A percentile compares a stretch with the other conserved stretches of the same genome.
Conservation (phyloP, 2,113 vertebrate species). For the Dolichallabes microphthalmus region DNA sequence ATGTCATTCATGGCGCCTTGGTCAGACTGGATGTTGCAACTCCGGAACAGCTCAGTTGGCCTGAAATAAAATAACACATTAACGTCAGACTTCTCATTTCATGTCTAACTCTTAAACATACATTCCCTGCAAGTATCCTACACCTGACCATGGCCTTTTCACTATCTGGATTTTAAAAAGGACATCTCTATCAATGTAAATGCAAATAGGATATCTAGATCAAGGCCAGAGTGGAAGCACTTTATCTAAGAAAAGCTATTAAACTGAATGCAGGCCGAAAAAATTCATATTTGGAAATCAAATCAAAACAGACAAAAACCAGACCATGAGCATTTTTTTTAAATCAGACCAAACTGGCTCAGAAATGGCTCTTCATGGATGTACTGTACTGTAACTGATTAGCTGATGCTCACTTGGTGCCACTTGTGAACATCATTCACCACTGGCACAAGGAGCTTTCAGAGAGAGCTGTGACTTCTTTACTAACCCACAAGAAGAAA, state of each 20-base stretch:
- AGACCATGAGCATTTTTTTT: neutral
- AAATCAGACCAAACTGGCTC: neutral
- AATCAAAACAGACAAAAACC: neutral
- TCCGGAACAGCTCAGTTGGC: constrained; percentile 95
- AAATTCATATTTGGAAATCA: neutral
- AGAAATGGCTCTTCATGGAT: neutral
- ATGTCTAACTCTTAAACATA: neutral
- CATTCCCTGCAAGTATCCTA: neutral
- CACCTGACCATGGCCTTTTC: constrained; percentile 22
- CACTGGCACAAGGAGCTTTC: constrained; percentile 12
- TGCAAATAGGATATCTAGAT: neutral
- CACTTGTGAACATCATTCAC: neutral
- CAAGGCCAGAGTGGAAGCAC: neutral
- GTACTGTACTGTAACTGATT: neutral
- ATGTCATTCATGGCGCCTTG: constrained; percentile 97
- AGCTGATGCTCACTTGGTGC: neutral
- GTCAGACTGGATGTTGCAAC: constrained; percentile 95
- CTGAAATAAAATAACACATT: constrained; percentile 64
- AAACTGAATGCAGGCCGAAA: neutral
- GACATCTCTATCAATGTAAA: too few species aligned
- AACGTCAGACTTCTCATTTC: neutral
- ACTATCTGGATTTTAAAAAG: neutral
- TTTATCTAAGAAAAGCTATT: neutral
- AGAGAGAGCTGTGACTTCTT: constrained; percentile 30
- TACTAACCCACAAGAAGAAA: constrained; percentile 41